Evolutionary conservation across 2,888 invertebrate genomes (phyloP), one percentile per base, ranked within the genome.

Genomic region (Lycia hirtaria): DNA sequence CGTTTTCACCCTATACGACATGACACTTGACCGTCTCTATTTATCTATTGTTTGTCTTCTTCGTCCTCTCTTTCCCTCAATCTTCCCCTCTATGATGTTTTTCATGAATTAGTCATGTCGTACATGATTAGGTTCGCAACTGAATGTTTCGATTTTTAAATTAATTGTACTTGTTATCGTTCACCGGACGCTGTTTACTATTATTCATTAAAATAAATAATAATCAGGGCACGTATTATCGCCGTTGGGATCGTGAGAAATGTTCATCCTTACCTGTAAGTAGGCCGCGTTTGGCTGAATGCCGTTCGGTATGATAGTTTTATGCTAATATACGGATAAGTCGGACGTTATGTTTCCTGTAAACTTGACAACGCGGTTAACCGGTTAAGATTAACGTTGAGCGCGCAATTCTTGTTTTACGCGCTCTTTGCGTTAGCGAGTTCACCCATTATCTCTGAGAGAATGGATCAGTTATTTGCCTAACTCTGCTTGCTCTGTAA

Each of bases 171-270:
- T 5, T 41, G 9, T 12, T 22, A 24, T 9, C 14, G 7, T 22
- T 12, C 4, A 14, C 17, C 9, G 17, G 2, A 7, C 24, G 24
- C 22, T 9, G 10, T 33, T 22, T 20, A 5, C 33, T 22, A 28
- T n/a, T 35, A 15, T 20, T 35, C 40, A 20, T 15, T 15, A 28
- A 14, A n/a, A 30, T 28, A 28, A n/a, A 35, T 14, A 41, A 15
- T 41, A 44, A 43, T 2, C 47, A 43, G 43, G 54, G 61, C 60
- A 62, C 67, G 62, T 61, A 24, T 64, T 62, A 62, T 59, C 56
- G 56, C 59, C n/a, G 26, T 54, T 26, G 9, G 24, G 28, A 12
- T 45, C 61, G 60, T 65, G 57, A 56, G 56, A 65, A 63, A 56
- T 32, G 41, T n/a, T 19, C 33, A 60, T 56, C 56, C 56, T 63